Evolutionary conservation across 2,888 invertebrate genomes (phyloP).

Genomic region (Neoascia interrupta): DNA sequence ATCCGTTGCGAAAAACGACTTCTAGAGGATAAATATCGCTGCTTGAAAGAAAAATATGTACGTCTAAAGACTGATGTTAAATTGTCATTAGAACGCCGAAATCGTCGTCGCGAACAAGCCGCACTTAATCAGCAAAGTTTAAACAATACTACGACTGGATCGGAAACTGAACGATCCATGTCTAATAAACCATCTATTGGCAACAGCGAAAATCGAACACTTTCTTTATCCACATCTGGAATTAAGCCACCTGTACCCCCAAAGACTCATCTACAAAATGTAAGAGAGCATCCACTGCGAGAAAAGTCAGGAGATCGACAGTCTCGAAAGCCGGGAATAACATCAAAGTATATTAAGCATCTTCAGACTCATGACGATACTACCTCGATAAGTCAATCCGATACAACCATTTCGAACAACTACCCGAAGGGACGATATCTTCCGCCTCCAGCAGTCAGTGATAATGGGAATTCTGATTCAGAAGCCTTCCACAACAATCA

Average conservation of each 20-base stretch:
- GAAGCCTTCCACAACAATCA: slow-evolving; percentile 79
- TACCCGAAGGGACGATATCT: slow-evolving; percentile 77
- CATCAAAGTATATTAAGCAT: slow-evolving; percentile 78
- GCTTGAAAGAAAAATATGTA: slow-evolving; percentile 90
- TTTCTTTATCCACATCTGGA: slow-evolving; percentile 58
- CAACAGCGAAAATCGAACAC: slow-evolving; percentile 77
- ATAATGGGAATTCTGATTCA: slow-evolving; percentile 79
- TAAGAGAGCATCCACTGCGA: slow-evolving; percentile 51
- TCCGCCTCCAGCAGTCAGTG: slow-evolving; percentile 74
- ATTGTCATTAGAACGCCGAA: slow-evolving; percentile 87
- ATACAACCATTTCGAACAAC: slow-evolving; percentile 79
- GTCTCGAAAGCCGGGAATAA: slow-evolving; percentile 74
- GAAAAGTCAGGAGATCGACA: slow-evolving; percentile 72
- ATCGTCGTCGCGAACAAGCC: slow-evolving; percentile 82
- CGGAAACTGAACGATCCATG: slow-evolving; percentile 89
- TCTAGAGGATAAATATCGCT: slow-evolving; percentile 88
- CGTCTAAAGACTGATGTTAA: slow-evolving; percentile 90
- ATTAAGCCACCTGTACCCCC: slow-evolving; percentile 76
- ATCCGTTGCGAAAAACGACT: slow-evolving; percentile 86
- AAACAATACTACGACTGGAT: slow-evolving; percentile 84
- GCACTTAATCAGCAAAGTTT: slow-evolving; percentile 73
- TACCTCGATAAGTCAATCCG: slow-evolving; percentile 79
- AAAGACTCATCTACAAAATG: slow-evolving; percentile 73
- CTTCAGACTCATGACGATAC: slow-evolving; percentile 77
- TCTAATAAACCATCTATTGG: slow-evolving; percentile 84